A percentile compares a stretch with the other conserved stretches of the same genome.
These are phyloP conservation scores for Axinella damicornis DNA, from an alignment of 37 sponge, comb jelly and placozoan species.

Conservation along the genomic window DNA sequence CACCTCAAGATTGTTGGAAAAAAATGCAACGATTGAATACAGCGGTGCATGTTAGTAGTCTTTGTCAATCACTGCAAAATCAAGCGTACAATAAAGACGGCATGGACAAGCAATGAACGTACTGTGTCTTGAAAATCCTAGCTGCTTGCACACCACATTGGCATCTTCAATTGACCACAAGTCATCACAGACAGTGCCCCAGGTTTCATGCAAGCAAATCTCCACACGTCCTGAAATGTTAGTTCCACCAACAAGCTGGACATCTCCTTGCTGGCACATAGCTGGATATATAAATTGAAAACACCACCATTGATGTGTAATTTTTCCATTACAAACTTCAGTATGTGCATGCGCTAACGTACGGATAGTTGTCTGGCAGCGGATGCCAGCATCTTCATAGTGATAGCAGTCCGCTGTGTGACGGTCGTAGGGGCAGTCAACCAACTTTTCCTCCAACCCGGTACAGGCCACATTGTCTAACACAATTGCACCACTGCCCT, in stretches of 20 bases:
- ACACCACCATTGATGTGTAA: no score
- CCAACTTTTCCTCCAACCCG: neutral
- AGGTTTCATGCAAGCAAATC: conserved; percentile 17
- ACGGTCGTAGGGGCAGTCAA: neutral
- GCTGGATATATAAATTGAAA: no score
- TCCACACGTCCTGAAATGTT: conserved; percentile 27
- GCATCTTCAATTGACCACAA: conserved; percentile 40
- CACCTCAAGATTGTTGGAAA: no score
- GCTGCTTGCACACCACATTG: conserved; percentile 33
- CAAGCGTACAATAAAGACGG: neutral
- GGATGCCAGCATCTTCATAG: conserved; percentile 2
- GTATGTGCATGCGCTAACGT: neutral
- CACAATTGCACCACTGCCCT: conserved; percentile 24
- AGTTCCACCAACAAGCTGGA: conserved; percentile 11
- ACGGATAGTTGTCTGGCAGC: neutral
- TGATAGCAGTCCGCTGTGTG: neutral
- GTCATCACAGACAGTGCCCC: conserved; percentile 55
- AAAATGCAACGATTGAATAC: no score
- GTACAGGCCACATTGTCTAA: conserved; percentile 23
- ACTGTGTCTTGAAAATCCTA: conserved; percentile 14
- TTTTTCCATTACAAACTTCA: no score
- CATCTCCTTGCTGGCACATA: conserved; percentile 16
- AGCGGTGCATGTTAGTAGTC: no score
- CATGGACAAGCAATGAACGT: neutral
- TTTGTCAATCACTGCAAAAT: neutral